These are phyloP conservation scores for Ametastegia equiseti DNA, from an alignment of 2,888 invertebrate species.

Conservation along the genomic window DNA sequence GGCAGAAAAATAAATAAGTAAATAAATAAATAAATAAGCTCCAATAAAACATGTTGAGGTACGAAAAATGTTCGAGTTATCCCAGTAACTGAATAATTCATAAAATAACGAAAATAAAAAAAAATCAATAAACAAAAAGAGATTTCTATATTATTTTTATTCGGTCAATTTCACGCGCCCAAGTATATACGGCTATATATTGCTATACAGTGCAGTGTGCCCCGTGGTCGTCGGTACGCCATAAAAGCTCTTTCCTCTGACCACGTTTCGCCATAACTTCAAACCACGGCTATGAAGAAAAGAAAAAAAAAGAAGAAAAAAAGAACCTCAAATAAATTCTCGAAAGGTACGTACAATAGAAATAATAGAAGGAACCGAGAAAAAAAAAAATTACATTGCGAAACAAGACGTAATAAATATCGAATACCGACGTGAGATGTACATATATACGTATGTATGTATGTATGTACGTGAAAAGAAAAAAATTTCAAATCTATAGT, in stretches of 20 bases:
- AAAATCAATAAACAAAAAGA: neutral
- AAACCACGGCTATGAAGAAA: neutral
- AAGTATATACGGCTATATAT: neutral
- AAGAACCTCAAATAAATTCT: no score
- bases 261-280: conserved; percentile 22
- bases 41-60: neutral
- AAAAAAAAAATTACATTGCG: neutral
- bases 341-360: neutral
- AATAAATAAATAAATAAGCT: neutral
- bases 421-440: no score
- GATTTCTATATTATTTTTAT: conserved; percentile 25
- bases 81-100: neutral
- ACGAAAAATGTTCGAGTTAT: neutral
- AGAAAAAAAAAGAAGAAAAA: no score
- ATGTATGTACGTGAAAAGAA: no score
- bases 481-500: no score
- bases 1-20: neutral
- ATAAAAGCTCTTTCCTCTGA: conserved; percentile 34
- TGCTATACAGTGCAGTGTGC: neutral
- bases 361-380: no score
- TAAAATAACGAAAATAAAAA: neutral
- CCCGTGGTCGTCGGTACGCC: neutral
- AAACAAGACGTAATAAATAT: no score
- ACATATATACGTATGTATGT: no score
- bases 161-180: conserved; percentile 22